Conservation (phyloP, 30 jellyfish, hydroid and myxozoan species). For the Mastigias papua region DNA sequence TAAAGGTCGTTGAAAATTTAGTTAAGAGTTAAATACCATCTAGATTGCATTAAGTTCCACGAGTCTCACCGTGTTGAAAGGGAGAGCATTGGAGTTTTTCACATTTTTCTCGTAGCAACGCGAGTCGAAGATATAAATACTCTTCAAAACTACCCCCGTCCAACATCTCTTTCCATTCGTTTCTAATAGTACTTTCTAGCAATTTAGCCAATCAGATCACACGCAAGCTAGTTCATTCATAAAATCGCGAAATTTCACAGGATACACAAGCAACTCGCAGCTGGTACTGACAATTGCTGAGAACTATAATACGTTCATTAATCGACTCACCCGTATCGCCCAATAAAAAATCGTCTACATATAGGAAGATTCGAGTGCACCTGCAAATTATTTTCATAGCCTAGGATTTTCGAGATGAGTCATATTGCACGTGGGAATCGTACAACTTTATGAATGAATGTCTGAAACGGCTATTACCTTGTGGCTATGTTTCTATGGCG, state of each 20-base stretch:
- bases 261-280: background rate
- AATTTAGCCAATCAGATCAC: slow-evolving; percentile 38
- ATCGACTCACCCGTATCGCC: slow-evolving; percentile 46
- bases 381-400: slow-evolving; percentile 19
- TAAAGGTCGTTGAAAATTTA: no score
- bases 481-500: background rate
- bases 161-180: background rate
- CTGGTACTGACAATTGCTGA: background rate
- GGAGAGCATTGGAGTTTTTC: no score
- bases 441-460: background rate
- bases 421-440: slow-evolving; percentile 52
- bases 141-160: background rate
- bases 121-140: no score
- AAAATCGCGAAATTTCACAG: slow-evolving; percentile 26
- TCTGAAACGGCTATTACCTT: background rate
- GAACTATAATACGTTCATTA: no score
- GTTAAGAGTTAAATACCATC: no score
- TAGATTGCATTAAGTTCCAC: no score
- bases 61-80: no score
- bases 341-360: slow-evolving; percentile 28
- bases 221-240: slow-evolving; percentile 31
- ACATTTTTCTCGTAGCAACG: no score
- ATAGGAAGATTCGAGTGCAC: slow-evolving; percentile 12
- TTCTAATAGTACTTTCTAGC: background rate
- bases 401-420: slow-evolving; percentile 66